Evolutionary conservation across 2,113 vertebrate genomes (phyloP).

Genomic region (Gadus macrocephalus): DNA sequence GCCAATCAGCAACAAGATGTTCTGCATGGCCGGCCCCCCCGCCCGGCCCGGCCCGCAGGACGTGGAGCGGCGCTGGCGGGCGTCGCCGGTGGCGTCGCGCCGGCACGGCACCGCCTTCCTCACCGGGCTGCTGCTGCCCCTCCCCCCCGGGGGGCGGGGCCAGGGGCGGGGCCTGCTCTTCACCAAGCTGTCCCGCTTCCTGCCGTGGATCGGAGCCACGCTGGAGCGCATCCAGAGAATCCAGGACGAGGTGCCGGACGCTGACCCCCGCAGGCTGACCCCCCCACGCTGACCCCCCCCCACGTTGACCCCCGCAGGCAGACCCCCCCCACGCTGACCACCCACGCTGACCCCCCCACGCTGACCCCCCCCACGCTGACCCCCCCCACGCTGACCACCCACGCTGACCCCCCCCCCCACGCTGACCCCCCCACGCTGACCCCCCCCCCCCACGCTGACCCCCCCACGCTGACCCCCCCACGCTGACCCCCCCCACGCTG

Average conservation of each 20-base stretch:
- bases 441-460: too few relatives aligned
- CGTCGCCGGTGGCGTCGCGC: constrained; percentile 47
- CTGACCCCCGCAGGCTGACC: not conserved
- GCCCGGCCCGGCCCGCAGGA: not conserved
- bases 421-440: too few relatives aligned
- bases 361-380: too few relatives aligned
- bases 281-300: too few relatives aligned
- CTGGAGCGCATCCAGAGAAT: not conserved
- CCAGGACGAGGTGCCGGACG: not conserved
- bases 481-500: too few relatives aligned
- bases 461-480: too few relatives aligned
- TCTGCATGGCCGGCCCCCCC: constrained; percentile 68
- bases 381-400: too few relatives aligned
- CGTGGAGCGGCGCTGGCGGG: accelerated
- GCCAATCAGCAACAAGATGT: constrained; percentile 80
- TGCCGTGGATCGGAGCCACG: constrained; percentile 70
- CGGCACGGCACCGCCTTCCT: constrained; percentile 80
- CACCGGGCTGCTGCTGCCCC: constrained; percentile 76
- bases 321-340: too few relatives aligned
- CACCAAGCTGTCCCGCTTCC: constrained; percentile 81
- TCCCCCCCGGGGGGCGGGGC: not conserved
- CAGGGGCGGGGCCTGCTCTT: constrained; percentile 61
- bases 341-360: too few relatives aligned
- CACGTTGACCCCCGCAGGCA: too few relatives aligned
- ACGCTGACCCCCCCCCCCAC: too few relatives aligned